These are phyloP conservation scores for Halichoeres trimaculatus DNA, from an alignment of 2,113 vertebrate genomes.

Conservation along the genomic window DNA sequence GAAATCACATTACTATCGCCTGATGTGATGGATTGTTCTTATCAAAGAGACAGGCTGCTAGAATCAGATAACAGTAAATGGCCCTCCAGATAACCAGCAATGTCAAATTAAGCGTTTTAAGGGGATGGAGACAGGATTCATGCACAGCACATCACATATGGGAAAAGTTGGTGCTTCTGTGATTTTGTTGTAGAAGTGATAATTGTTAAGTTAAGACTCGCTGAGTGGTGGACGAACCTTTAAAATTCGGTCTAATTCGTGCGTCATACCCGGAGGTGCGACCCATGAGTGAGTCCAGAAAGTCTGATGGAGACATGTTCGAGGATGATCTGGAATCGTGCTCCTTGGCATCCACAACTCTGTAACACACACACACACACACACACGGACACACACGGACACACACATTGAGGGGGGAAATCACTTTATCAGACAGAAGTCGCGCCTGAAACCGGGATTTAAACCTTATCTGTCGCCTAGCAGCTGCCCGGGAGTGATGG, in stretches of 20 bases:
- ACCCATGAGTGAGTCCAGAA: constrained; percentile 99
- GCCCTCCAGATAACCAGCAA: constrained; percentile 34
- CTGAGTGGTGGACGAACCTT: constrained; percentile 86
- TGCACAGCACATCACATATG: neutral
- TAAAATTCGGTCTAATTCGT: constrained; percentile 98
- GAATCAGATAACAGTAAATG: constrained; percentile 40
- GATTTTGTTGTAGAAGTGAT: neutral
- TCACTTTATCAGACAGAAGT: constrained; percentile 27
- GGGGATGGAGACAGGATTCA: neutral
- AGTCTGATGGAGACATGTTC: constrained; percentile 96
- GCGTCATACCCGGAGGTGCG: constrained; percentile 98
- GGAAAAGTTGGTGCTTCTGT: neutral
- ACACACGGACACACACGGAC: neutral
- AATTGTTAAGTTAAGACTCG: neutral
- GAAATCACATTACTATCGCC: constrained; percentile 39
- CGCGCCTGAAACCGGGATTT: constrained; percentile 60
- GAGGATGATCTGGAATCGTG: constrained; percentile 93
- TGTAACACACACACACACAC: constrained; percentile 64
- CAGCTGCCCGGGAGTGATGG: constrained; percentile 48
- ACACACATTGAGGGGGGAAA: neutral
- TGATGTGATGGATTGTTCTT: constrained; percentile 50
- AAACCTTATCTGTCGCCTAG: constrained; percentile 50
- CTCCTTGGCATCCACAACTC: constrained; percentile 93
- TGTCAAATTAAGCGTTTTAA: neutral
- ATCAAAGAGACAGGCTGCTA: constrained; percentile 24